Percentiles rank a stretch among this genome's conserved stretches.
These are phyloP conservation scores for Polymixis lichenea DNA, from an alignment of 2,888 invertebrate species.

Conservation along the genomic window DNA sequence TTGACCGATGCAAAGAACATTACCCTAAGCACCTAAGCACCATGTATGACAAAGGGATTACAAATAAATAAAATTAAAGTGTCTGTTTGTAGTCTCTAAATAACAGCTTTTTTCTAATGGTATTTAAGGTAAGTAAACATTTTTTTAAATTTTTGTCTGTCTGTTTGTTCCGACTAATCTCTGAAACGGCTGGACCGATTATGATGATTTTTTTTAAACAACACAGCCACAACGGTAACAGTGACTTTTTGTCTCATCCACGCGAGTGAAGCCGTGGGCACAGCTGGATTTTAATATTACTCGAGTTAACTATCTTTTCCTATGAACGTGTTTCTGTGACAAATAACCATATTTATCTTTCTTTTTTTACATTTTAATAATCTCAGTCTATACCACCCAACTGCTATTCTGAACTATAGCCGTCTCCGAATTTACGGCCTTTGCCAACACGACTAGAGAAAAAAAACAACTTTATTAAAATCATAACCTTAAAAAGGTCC, in stretches of 20 bases:
- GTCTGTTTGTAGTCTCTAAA: no score
- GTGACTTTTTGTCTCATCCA: no score
- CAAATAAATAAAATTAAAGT: no score
- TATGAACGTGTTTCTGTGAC: neutral
- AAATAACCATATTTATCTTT: neutral
- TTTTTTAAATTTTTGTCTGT: no score
- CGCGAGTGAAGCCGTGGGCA: no score
- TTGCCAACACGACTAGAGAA: slow-evolving; percentile 11
- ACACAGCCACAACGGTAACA: no score
- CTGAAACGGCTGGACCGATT: no score
- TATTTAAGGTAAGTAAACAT: no score
- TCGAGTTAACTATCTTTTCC: neutral
- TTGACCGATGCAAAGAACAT: neutral
- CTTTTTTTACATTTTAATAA: slow-evolving; percentile 34
- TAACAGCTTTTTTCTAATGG: no score
- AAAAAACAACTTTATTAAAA: slow-evolving; percentile 51
- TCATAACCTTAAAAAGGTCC: slow-evolving; percentile 46
- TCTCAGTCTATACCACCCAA: neutral
- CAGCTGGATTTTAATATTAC: neutral
- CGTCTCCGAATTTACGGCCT: slow-evolving; percentile 12
- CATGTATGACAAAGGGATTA: no score
- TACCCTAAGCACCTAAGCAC: neutral
- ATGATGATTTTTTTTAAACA: no score
- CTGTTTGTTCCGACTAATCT: no score
- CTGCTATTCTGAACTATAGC: neutral